Evolutionary conservation across 92 coral and sea anemone species (phyloP), one percentile per base, ranked within the genome.

Genomic region (Parazoanthus swiftii): DNA sequence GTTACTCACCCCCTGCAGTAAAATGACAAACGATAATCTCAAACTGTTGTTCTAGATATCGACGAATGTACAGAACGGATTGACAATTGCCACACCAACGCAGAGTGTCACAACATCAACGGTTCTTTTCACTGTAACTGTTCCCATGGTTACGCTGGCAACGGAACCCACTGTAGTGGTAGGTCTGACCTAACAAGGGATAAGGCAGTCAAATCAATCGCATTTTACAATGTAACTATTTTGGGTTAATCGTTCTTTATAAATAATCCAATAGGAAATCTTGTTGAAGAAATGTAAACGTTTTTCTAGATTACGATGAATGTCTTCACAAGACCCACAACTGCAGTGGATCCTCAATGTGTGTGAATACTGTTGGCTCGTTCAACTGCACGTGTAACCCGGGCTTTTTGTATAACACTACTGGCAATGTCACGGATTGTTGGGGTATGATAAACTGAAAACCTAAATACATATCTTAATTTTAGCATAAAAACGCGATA

Each of bases 321-420:
- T 89, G 92, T 38, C 16, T 37, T 25, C 29, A 37, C 63, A 54
- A 81, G 37, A 38, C 90, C 35, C 85, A 96, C 84, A 85, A 86
- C 87, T 95, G 98, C 43, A 66, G 90, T n/a, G 98, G 95, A 59
- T 77, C 86, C 1, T 90, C 98, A 9, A 79, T 71, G 5, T 96
- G 98, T 89, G 87, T 63, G 71, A 96, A 96, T 82, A 90, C 89
- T n/a, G 79, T 92, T 56, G 96, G 95, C 54, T 88, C 93, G 72
- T 96, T 88, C 90, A n/a, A 70, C 70, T 96, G 98, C 93, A 89
- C 85, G 10, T 96, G 98, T 82, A 37, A 73, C 63, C 92, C 93
- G n/a, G 98, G 98, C 33, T 96, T 88, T 68, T 86, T 90, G 21
- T 93, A 91, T 66, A 95, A 91, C 77, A 94, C 93, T 10, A 85